A percentile compares a stretch with the other conserved stretches of the same genome.
phyloP scores from a whole-genome alignment of 2,113 vertebrate species.

The Campylorhamphus procurvoides region DNA sequence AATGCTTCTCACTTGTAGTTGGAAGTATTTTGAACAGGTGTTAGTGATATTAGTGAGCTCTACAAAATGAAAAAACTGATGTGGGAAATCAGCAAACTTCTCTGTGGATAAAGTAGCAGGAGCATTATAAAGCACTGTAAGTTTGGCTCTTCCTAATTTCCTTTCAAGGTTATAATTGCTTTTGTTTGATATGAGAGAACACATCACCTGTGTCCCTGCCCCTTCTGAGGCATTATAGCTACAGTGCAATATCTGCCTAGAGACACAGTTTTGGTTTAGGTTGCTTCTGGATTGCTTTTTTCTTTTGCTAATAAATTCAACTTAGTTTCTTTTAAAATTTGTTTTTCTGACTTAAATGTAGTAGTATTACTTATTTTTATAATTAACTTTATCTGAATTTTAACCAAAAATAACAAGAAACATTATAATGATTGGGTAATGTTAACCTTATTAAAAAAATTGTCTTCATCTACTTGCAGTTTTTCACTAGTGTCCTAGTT shows the following conservation, averaged over 20 bases:
- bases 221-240: background rate
- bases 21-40: background rate
- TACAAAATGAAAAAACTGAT: background rate
- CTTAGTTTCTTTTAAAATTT: conserved; percentile 52
- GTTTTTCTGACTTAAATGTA: conserved; percentile 47
- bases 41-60: background rate
- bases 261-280: background rate
- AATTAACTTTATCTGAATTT: conserved; percentile 74
- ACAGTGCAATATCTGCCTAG: background rate
- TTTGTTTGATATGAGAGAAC: background rate
- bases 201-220: background rate
- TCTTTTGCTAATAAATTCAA: conserved; percentile 27
- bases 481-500: conserved; percentile 70
- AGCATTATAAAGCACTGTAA: background rate
- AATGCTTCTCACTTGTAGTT: background rate
- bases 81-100: background rate
- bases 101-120: background rate
- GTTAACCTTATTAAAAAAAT: conserved; percentile 40
- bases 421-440: conserved; percentile 51
- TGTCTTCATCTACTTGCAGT: conserved; percentile 56
- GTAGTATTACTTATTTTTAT: conserved; percentile 41
- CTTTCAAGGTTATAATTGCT: background rate
- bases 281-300: background rate
- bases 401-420: conserved; percentile 71
- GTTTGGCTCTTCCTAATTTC: background rate